phyloP scores from a whole-genome alignment of 2,797 vertebrate genomes.

The Echeneis naucrates region DNA sequence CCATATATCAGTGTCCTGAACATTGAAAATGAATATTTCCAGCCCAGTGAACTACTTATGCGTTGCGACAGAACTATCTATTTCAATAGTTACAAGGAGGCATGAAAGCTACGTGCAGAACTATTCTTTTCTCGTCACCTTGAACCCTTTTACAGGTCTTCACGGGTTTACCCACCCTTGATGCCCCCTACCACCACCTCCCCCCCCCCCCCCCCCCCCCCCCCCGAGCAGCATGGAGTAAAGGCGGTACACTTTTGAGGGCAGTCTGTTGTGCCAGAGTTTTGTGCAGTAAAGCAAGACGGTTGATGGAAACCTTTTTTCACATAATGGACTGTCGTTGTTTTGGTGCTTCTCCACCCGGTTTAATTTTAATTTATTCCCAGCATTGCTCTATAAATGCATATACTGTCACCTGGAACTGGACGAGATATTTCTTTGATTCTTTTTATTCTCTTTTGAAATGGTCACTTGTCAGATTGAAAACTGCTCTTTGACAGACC shows the following conservation, averaged over 20 bases:
- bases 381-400: conserved; percentile 83
- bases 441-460: conserved; percentile 84
- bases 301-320: conserved; percentile 84
- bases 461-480: conserved; percentile 83
- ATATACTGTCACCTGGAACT: conserved; percentile 84
- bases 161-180: conserved; percentile 16
- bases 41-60: conserved; percentile 64
- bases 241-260: conserved; percentile 72
- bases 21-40: conserved; percentile 72
- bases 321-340: conserved; percentile 82
- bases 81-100: conserved; percentile 70
- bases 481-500: conserved; percentile 71
- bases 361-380: conserved; percentile 81
- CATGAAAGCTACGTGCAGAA: conserved; percentile 53
- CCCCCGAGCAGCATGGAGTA: no score
- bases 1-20: conserved; percentile 69
- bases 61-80: conserved; percentile 72
- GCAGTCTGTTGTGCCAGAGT: conserved; percentile 78
- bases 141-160: conserved; percentile 63
- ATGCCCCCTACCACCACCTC: no score
- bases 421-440: conserved; percentile 79
- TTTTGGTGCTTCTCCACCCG: conserved; percentile 59
- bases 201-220: neutral
- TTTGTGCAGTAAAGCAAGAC: conserved; percentile 64
- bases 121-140: conserved; percentile 62